A percentile compares a stretch with the other conserved stretches of the same genome.
These are phyloP conservation scores for Cinclus mexicanus DNA, from an alignment of 2,113 vertebrate genomes.

Conservation along the genomic window DNA sequence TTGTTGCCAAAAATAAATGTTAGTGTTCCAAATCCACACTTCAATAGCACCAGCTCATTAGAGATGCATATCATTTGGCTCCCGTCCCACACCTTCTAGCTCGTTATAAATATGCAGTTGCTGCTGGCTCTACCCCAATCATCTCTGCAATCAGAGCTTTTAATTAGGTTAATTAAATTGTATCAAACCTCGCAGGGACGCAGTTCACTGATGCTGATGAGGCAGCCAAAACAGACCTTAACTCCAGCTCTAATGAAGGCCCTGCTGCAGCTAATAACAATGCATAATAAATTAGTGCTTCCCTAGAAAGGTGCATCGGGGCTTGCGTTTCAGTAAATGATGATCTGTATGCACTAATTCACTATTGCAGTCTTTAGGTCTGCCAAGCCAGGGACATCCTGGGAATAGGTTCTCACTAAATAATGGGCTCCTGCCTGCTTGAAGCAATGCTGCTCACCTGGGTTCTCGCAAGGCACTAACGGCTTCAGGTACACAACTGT, in stretches of 20 bases:
- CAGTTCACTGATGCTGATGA: conserved; percentile 95
- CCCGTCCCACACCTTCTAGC: conserved; percentile 93
- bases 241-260: conserved; percentile 82
- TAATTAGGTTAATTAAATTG: conserved; percentile 99
- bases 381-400: conserved; percentile 58
- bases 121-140: conserved; percentile 96
- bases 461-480: background rate
- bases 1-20: conserved; percentile 85
- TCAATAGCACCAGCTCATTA: conserved; percentile 87
- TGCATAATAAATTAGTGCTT: conserved; percentile 77
- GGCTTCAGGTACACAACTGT: background rate
- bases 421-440: conserved; percentile 41
- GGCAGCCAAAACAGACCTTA: conserved; percentile 92
- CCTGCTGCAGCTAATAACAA: conserved; percentile 76
- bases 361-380: conserved; percentile 32
- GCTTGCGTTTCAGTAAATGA: conserved; percentile 52
- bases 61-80: conserved; percentile 93
- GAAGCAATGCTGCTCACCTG: background rate
- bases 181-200: conserved; percentile 99
- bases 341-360: conserved; percentile 56
- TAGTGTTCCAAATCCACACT: conserved; percentile 77
- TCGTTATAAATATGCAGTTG: conserved; percentile 92
- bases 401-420: conserved; percentile 48
- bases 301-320: conserved; percentile 76
- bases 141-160: conserved; percentile 99